Conservation (phyloP, 2,888 invertebrate genomes). For the Nemurella pictetii region DNA sequence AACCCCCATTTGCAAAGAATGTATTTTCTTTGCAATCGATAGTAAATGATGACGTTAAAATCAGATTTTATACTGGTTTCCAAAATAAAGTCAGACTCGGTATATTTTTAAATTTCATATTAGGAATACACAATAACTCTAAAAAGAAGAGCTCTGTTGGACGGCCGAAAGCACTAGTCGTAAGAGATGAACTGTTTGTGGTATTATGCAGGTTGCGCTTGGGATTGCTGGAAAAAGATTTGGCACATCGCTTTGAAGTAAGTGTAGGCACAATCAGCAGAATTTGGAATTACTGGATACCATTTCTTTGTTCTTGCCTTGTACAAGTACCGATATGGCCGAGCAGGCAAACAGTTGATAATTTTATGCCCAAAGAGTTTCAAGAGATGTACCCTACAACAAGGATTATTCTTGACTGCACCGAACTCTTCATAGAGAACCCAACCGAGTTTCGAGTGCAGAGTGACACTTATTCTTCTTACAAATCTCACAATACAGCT, state of each 20-base stretch:
- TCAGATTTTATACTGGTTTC: too few relatives aligned
- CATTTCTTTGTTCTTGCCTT: not conserved
- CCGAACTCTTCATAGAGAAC: slow-evolving; percentile 40
- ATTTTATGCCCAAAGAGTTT: too few relatives aligned
- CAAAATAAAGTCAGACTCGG: not conserved
- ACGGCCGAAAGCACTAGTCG: not conserved
- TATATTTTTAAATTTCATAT: not conserved
- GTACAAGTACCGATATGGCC: slow-evolving; percentile 2
- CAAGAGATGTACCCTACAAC: too few relatives aligned
- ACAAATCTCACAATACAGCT: too few relatives aligned
- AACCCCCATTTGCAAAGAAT: not conserved
- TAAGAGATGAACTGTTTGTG: not conserved
- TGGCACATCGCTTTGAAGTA: too few relatives aligned
- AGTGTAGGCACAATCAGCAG: too few relatives aligned
- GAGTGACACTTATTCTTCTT: too few relatives aligned
- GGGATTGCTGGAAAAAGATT: too few relatives aligned
- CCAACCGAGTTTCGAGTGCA: slow-evolving; percentile 31
- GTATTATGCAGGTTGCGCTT: not conserved
- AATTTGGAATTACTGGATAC: too few relatives aligned
- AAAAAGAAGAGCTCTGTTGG: too few relatives aligned
- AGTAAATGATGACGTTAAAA: not conserved
- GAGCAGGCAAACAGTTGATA: slow-evolving; percentile 15
- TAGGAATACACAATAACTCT: not conserved
- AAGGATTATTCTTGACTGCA: too few relatives aligned
- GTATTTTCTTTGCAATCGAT: slow-evolving; percentile 4